A percentile compares a stretch with the other conserved stretches of the same genome.
These are phyloP conservation scores for Amphiura filiformis DNA, from an alignment of 35 echinoderm and acorn worm species.

Conservation along the genomic window DNA sequence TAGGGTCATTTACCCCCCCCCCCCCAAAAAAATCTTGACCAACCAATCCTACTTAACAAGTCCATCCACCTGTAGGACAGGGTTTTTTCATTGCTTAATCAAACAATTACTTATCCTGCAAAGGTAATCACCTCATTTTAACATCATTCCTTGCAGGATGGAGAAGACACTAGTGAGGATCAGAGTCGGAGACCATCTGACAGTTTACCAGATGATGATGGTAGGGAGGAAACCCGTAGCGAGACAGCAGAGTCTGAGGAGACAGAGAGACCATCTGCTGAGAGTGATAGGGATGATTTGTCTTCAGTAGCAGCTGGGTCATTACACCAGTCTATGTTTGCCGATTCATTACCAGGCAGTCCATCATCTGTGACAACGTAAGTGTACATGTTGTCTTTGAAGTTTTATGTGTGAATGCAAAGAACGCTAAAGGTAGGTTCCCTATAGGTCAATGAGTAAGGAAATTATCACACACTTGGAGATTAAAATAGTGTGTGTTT, in stretches of 20 bases:
- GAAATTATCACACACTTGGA: no score
- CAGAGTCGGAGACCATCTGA: constrained; percentile 7
- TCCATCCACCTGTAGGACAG: no score
- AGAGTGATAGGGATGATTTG: constrained; percentile 65
- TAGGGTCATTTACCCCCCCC: no score
- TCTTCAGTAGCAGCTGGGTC: constrained; percentile 29
- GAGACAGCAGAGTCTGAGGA: constrained; percentile 80
- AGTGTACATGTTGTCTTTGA: not conserved
- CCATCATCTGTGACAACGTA: constrained; percentile 67
- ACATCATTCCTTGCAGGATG: no score
- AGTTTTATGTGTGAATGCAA: constrained; percentile 36
- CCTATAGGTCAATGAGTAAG: no score
- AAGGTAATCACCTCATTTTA: no score
- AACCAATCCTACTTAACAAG: no score
- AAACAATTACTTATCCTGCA: no score
- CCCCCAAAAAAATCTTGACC: no score
- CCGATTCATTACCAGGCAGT: constrained; percentile 88
- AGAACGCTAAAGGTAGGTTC: constrained; percentile 20
- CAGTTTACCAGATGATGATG: constrained; percentile 46
- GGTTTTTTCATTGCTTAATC: no score
- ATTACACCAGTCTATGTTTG: constrained; percentile 38
- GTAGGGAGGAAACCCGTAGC: constrained; percentile 78
- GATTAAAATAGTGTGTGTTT: no score
- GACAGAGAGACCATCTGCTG: constrained; percentile 65
- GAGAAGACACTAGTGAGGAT: constrained; percentile 29